phyloP scores from a whole-genome alignment of 1,140 invertebrate species.

The Arctopsyche grandis region DNA sequence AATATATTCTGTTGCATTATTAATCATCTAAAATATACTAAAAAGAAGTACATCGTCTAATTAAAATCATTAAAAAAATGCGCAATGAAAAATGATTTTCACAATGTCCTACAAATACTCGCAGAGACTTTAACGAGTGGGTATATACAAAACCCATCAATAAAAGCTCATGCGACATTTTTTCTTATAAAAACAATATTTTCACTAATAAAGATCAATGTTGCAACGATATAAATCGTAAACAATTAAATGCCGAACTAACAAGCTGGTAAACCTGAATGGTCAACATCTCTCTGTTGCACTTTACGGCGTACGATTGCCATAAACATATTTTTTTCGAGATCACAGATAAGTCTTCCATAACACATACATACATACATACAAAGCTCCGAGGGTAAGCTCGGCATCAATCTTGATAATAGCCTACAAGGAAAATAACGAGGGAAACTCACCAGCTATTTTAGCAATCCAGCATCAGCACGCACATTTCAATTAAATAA shows the following conservation, averaged over 20 bases:
- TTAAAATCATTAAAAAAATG: not conserved
- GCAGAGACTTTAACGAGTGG: not conserved
- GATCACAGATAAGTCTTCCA: not conserved
- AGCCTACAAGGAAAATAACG: not conserved
- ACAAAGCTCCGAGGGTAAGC: not conserved
- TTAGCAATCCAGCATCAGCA: not conserved
- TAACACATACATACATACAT: not conserved
- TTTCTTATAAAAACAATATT: not conserved
- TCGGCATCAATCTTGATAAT: constrained; percentile 23
- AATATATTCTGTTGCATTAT: not conserved
- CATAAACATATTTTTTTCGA: constrained; percentile 36
- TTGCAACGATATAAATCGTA: not conserved
- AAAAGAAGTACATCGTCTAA: not conserved
- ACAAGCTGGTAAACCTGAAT: not conserved
- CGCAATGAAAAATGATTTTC: not conserved
- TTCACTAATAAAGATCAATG: not conserved
- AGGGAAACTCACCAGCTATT: not conserved
- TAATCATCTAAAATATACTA: not conserved
- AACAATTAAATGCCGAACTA: not conserved
- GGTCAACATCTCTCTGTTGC: constrained; percentile 1
- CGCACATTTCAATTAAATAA: not conserved
- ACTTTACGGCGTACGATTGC: constrained; percentile 6
- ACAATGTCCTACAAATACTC: not conserved
- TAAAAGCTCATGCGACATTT: not conserved
- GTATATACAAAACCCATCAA: not conserved